Conservation (phyloP, 2,888 invertebrate species). For the Tuta absoluta region DNA sequence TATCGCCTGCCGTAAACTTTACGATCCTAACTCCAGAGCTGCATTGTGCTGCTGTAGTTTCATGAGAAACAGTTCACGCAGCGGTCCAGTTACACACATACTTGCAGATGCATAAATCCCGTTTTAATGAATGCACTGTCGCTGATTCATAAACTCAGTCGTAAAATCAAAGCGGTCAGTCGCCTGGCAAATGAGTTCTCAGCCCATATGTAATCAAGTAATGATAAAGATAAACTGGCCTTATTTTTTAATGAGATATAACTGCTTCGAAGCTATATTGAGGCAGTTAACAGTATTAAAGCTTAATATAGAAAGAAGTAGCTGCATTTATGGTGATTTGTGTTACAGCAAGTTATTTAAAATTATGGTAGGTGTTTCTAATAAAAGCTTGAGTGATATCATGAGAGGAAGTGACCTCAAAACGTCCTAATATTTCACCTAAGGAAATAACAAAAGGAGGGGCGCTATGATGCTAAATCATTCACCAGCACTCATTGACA, state of each 20-base stretch:
- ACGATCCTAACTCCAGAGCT: conserved; percentile 24
- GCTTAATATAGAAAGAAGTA: neutral
- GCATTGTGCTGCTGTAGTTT: conserved; percentile 39
- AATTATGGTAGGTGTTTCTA: neutral
- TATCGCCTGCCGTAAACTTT: conserved; percentile 26
- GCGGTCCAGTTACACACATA: conserved; percentile 49
- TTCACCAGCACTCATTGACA: conserved; percentile 44
- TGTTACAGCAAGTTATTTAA: neutral
- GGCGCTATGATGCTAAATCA: conserved; percentile 54
- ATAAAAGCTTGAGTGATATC: conserved; percentile 7
- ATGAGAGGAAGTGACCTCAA: conserved; percentile 11
- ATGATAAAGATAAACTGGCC: conserved; percentile 28
- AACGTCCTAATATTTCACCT: conserved; percentile 14
- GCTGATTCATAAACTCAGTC: conserved; percentile 63
- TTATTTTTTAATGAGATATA: conserved; percentile 20
- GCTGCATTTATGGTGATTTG: neutral
- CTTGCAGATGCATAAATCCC: conserved; percentile 44
- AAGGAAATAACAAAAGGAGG: conserved; percentile 42
- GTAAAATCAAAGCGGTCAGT: conserved; percentile 62
- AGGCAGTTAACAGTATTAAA: conserved; percentile 2
- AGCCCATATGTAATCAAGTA: conserved; percentile 42
- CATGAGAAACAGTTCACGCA: conserved; percentile 44
- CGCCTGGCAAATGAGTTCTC: conserved; percentile 54
- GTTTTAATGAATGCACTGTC: conserved; percentile 61
- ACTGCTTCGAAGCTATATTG: conserved; percentile 14